Base-by-base conservation (phyloP, 1,140 invertebrate genomes). In the Batillaria attramentaria region DNA sequence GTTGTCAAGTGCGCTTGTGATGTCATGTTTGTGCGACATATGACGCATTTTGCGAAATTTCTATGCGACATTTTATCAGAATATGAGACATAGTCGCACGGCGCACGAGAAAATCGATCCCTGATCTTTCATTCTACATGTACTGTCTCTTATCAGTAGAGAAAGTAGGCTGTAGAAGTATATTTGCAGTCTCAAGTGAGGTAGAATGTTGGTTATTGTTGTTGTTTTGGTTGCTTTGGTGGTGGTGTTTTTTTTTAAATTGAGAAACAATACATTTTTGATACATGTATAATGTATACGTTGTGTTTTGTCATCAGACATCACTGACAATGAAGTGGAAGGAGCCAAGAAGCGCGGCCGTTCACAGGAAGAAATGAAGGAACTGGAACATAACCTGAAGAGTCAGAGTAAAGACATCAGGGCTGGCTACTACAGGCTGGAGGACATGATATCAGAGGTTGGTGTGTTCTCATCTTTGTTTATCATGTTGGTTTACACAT, bases 371-470 rank as follows among this genome's bases (percentile, higher is more conserved):
- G 70, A 77, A 41, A 82, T 78, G 78, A 79, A 81, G 46, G 76
- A 73, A n/a, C 85, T 78, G 42, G 84, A 87, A 13, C 68, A 72
- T 28, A 78, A 85, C 24, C 46, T 87, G 76, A 94, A 97, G 74
- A 94, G 94, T 20, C 95, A 95, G 86, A 95, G 97, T 89, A 91
- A 93, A 57, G 94, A 95, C 54, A 90, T 98, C 16, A 94, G 95
- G 86, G 94, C 95, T 87, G 94, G 95, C 75, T 97, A 95, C 88
- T 95, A 97, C 86, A 93, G 93, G 69, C 91, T 98, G 41, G 94
- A 96, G 82, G 92, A 57, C 35, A 75, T 54, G 57, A 62, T 62
- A 28, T 50, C 50, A 39, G 37, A 75, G 73, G 73, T 75, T 31
- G 0, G 41, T 24, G 24, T 31, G 13, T 37, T 35, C 18, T 46